Evolutionary conservation across 2,888 invertebrate species (phyloP), one percentile per base, ranked within the genome.

Genomic region (Drosophila emarginata): DNA sequence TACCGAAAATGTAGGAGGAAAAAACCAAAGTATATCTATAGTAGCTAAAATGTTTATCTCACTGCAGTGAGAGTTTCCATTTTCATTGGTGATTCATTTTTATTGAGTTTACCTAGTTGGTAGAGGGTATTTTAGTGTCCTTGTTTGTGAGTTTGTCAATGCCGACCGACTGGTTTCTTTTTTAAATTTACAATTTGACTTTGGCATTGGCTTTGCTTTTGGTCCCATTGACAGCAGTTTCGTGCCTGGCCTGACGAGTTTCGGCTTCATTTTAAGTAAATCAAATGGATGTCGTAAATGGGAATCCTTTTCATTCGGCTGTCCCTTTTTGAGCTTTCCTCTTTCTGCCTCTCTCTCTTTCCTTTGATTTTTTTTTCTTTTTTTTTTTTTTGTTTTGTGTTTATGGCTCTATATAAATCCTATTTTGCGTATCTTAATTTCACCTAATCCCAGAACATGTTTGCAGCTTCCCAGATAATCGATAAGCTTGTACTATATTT

Each of bases 221-320:
- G 36, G 39, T 57, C 36, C 57, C 32, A 57, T 39, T 40, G 23
- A 57, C 54, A 54, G 36, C 45, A 45, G 45, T 21, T 39, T 23
- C 18, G 54, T 45, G 54, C 54, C 67, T 60, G 50, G 67, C 63
- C 69, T 61, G 69, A 66, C 56, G 66, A 51, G 59, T 52, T 32
- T 40, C 59, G 18, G 57, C 70, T 37, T 57, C 58, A 37, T 64
- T 76, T 80, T 74, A 72, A 71, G 80, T 76, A 83, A 80, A 83
- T 83, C 83, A 78, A 80, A 80, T 80, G 80, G 73, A 76, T 71
- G 78, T 78, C 78, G 80, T 80, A 80, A 80, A 83, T 67, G 70
- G 58, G 61, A 56, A 50, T 23, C 51, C 51, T 23, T 58, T 50
- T 45, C 45, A 21, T 18, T 67, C 50, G 51, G 45, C 26, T 32